Evolutionary conservation across 2,888 invertebrate genomes (phyloP), one percentile per base, ranked within the genome.

Genomic region (Apomyelois bistriatella): DNA sequence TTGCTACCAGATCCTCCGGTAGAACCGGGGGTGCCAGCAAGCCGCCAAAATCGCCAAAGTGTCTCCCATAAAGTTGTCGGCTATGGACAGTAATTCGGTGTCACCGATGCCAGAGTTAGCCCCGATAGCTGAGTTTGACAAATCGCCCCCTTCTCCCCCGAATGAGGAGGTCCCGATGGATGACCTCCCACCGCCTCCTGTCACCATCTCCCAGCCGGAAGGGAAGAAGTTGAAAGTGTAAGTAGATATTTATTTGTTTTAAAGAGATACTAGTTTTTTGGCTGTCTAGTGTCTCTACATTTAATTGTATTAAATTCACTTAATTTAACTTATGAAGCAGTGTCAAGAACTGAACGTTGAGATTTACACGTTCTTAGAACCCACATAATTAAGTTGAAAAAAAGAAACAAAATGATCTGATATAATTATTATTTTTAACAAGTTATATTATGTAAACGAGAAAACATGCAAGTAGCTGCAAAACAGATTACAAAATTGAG

Each of bases 41-140:
- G 64, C 66, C 58, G 22, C 58, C 57, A 74, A 83, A 87, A 65
- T 73, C 73, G 82, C 74, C 85, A 91, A 91, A 77, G 91, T 91
- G 91, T 90, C 90, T 88, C 91, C 91, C 57, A 89, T 91, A 79
- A 91, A 91, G 86, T 80, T 91, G 77, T 88, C 89, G 60, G 90
- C 89, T 67, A 93, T 93, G 93, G 93, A 93, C 82, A 93, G 92
- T 85, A 93, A 93, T 84, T 93, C 93, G 70, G 93, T 93, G 74
- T 93, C 93, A 13, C 93, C 93, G 58, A 93, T 93, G 93, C 93
- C 93, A 61, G 92, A 93, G 68, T 77, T 93, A 76, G 94, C 94
- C 53, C 94, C 94, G 30, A 94, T 94, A 61, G 93, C 94, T 48
- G 94, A 94, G 85, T 94, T 94, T 71, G 94, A 94, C 74, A 93